A percentile compares a stretch with the other conserved stretches of the same genome.
phyloP scores from a whole-genome alignment of 2,888 invertebrate species.

The Drosophila aldrichi region DNA sequence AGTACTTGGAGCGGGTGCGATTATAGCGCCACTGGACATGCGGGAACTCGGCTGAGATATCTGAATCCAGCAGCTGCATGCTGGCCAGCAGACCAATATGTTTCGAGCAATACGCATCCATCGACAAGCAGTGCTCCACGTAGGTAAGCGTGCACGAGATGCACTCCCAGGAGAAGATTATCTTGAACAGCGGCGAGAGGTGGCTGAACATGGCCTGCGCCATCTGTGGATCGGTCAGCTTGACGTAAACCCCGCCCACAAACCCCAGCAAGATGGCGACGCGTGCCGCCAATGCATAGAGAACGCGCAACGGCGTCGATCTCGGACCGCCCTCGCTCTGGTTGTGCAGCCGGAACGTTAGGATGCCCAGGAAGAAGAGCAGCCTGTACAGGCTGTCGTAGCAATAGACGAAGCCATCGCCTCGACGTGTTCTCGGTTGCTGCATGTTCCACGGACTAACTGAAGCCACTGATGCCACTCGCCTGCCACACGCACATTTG shows the following conservation, averaged over 20 bases:
- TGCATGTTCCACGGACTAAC: slow-evolving; percentile 27
- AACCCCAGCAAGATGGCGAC: slow-evolving; percentile 53
- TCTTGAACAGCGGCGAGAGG: slow-evolving; percentile 72
- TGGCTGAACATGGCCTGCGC: slow-evolving; percentile 61
- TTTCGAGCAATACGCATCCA: slow-evolving; percentile 58
- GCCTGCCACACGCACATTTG: slow-evolving; percentile 5
- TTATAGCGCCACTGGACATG: slow-evolving; percentile 77
- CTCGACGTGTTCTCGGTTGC: neutral
- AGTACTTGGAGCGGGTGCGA: slow-evolving; percentile 70
- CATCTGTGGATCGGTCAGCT: slow-evolving; percentile 55
- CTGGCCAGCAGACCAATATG: slow-evolving; percentile 63
- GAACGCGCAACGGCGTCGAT: slow-evolving; percentile 30
- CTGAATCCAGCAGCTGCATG: slow-evolving; percentile 69
- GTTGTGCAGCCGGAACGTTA: slow-evolving; percentile 56
- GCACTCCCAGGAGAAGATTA: slow-evolving; percentile 69
- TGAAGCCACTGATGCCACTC: neutral
- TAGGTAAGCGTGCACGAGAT: slow-evolving; percentile 61
- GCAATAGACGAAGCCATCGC: slow-evolving; percentile 60
- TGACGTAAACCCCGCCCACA: slow-evolving; percentile 55
- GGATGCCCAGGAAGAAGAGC: slow-evolving; percentile 63
- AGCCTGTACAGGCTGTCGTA: slow-evolving; percentile 67
- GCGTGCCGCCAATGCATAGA: slow-evolving; percentile 41
- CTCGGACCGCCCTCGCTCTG: slow-evolving; percentile 41
- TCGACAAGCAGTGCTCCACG: slow-evolving; percentile 41
- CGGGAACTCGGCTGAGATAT: slow-evolving; percentile 60